phyloP scores from a whole-genome alignment of 2,888 invertebrate species.

The Perithous albicinctus region DNA sequence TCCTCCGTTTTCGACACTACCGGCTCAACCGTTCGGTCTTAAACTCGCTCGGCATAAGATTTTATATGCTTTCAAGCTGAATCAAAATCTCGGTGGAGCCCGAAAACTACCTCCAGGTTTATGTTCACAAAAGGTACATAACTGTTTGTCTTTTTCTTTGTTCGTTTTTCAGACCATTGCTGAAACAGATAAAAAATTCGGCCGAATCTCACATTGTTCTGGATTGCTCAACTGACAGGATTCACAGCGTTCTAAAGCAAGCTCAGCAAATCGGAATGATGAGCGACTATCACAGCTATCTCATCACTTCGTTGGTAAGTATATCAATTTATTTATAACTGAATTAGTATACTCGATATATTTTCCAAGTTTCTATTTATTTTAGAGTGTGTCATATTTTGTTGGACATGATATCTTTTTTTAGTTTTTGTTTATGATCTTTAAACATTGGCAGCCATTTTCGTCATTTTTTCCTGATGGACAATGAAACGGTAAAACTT shows the following conservation, averaged over 20 bases:
- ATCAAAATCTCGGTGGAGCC: neutral
- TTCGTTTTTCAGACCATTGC: slow-evolving; percentile 88
- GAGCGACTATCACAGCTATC: slow-evolving; percentile 97
- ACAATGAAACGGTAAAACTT: no score
- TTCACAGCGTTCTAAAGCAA: slow-evolving; percentile 93
- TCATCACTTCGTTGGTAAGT: slow-evolving; percentile 95
- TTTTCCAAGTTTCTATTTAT: neutral
- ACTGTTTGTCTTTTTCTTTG: slow-evolving; percentile 30
- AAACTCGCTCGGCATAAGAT: slow-evolving; percentile 51
- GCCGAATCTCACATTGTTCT: slow-evolving; percentile 96
- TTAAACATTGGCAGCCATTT: no score
- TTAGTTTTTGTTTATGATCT: no score
- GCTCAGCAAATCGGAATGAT: slow-evolving; percentile 99
- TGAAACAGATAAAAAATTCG: slow-evolving; percentile 96
- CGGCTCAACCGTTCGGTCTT: slow-evolving; percentile 34
- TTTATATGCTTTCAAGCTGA: slow-evolving; percentile 29
- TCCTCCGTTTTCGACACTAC: slow-evolving; percentile 45
- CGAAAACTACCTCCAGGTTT: neutral
- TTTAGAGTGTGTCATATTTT: no score
- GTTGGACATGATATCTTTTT: no score
- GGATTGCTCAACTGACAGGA: slow-evolving; percentile 92
- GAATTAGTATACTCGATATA: neutral
- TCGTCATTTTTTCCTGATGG: no score
- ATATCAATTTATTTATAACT: slow-evolving; percentile 41
- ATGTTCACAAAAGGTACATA: neutral